phyloP scores from a whole-genome alignment of 2,888 invertebrate species.

The Criorhina ranunculi region DNA sequence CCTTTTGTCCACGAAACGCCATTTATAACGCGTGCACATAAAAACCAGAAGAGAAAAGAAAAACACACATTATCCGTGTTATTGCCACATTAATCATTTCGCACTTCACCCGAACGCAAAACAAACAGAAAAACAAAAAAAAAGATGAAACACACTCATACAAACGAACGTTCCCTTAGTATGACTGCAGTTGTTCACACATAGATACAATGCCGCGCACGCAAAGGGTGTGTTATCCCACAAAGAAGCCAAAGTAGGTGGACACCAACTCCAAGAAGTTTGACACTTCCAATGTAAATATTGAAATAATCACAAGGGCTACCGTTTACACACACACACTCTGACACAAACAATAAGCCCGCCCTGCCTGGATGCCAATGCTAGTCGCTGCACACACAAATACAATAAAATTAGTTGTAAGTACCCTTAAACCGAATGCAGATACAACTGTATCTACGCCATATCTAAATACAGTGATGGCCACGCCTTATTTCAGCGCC shows the following conservation, averaged over 20 bases:
- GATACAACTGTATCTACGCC: slow-evolving; percentile 58
- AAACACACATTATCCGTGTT: slow-evolving; percentile 77
- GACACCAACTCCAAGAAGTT: slow-evolving; percentile 69
- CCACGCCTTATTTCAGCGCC: slow-evolving; percentile 74
- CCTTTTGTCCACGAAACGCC: slow-evolving; percentile 63
- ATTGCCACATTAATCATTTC: slow-evolving; percentile 77
- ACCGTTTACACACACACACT: slow-evolving; percentile 42
- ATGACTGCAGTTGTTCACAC: slow-evolving; percentile 20
- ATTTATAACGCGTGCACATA: slow-evolving; percentile 56
- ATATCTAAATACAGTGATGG: slow-evolving; percentile 43
- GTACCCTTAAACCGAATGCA: neutral
- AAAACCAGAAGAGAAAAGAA: slow-evolving; percentile 69
- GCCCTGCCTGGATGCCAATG: slow-evolving; percentile 20
- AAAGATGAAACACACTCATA: slow-evolving; percentile 46
- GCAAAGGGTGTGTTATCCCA: slow-evolving; percentile 70
- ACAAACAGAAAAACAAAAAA: slow-evolving; percentile 63
- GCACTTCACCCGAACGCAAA: slow-evolving; percentile 69
- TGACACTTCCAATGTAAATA: slow-evolving; percentile 76
- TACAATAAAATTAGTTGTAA: slow-evolving; percentile 8
- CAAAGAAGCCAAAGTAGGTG: slow-evolving; percentile 72
- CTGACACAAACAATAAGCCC: slow-evolving; percentile 24
- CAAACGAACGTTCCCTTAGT: slow-evolving; percentile 44
- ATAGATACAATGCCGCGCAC: slow-evolving; percentile 2
- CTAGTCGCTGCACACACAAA: slow-evolving; percentile 11
- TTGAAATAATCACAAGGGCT: slow-evolving; percentile 66